These are phyloP conservation scores for Percopsis transmontana DNA, from an alignment of 2,113 vertebrate genomes.

Conservation along the genomic window DNA sequence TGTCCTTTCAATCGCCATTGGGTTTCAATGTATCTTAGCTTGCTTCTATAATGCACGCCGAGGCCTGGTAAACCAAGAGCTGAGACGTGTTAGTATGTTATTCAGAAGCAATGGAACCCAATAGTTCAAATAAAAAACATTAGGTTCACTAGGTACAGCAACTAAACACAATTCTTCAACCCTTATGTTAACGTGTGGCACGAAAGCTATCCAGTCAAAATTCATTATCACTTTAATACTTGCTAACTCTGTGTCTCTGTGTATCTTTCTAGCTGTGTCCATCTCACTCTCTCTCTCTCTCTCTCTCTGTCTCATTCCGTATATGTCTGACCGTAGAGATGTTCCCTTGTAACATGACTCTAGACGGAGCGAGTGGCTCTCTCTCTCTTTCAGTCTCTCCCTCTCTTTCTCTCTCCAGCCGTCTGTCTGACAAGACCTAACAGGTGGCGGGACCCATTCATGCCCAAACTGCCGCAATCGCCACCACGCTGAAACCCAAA, in stretches of 20 bases:
- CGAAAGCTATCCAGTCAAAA: too few species aligned
- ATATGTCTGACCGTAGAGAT: conserved; percentile 33
- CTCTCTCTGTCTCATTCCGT: conserved; percentile 13
- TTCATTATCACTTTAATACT: too few species aligned
- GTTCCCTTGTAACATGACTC: conserved; percentile 68
- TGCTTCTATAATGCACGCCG: too few species aligned
- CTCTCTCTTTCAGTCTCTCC: conserved; percentile 60
- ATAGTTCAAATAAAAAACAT: too few species aligned
- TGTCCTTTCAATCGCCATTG: too few species aligned
- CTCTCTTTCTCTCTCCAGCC: conserved; percentile 47
- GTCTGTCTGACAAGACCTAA: conserved; percentile 69
- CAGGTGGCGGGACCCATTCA: conserved; percentile 72
- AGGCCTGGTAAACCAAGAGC: too few species aligned
- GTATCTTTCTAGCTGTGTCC: not conserved
- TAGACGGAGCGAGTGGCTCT: conserved; percentile 46
- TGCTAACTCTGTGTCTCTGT: not conserved
- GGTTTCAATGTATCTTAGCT: too few species aligned
- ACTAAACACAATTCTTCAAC: too few species aligned
- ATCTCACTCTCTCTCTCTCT: conserved; percentile 1
- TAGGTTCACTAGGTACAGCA: too few species aligned
- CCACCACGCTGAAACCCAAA: conserved; percentile 65
- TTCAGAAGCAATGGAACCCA: too few species aligned
- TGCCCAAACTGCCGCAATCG: conserved; percentile 55
- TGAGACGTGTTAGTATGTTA: too few species aligned
- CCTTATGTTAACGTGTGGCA: too few species aligned